phyloP scores from a whole-genome alignment of 2,888 invertebrate genomes.

The Orchesellides sinensis region DNA sequence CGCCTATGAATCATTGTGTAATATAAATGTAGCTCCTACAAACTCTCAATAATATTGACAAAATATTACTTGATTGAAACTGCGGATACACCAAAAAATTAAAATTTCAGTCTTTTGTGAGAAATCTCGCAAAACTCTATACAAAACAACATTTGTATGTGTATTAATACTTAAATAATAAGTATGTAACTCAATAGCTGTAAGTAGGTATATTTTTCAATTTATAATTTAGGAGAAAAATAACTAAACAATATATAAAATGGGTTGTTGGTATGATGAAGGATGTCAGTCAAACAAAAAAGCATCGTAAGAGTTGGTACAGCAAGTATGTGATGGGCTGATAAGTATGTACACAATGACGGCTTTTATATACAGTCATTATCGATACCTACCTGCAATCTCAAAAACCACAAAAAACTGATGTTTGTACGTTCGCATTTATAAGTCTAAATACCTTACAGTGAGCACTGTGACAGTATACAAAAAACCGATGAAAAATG shows the following conservation, averaged over 20 bases:
- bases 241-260: slow-evolving; percentile 40
- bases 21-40: slow-evolving; percentile 1
- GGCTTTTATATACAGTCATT: slow-evolving; percentile 63
- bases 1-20: neutral
- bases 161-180: slow-evolving; percentile 16
- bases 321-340: neutral
- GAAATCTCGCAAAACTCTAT: slow-evolving; percentile 8
- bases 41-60: neutral
- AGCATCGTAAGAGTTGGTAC: slow-evolving; percentile 11
- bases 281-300: slow-evolving; percentile 53
- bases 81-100: slow-evolving; percentile 28
- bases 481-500: neutral
- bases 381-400: slow-evolving; percentile 63
- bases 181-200: slow-evolving; percentile 7
- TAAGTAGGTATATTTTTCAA: slow-evolving; percentile 30
- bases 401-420: slow-evolving; percentile 65
- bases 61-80: slow-evolving; percentile 3
- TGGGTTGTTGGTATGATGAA: slow-evolving; percentile 54
- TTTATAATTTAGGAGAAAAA: slow-evolving; percentile 37
- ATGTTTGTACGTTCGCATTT: slow-evolving; percentile 39
- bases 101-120: slow-evolving; percentile 31
- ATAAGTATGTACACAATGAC: slow-evolving; percentile 8
- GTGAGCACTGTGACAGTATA: slow-evolving; percentile 17
- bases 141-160: slow-evolving; percentile 27
- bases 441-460: slow-evolving; percentile 12